A percentile compares a stretch with the other conserved stretches of the same genome.
Conservation (phyloP, 2,797 vertebrate species). For the Scomberomorus guttatus region DNA sequence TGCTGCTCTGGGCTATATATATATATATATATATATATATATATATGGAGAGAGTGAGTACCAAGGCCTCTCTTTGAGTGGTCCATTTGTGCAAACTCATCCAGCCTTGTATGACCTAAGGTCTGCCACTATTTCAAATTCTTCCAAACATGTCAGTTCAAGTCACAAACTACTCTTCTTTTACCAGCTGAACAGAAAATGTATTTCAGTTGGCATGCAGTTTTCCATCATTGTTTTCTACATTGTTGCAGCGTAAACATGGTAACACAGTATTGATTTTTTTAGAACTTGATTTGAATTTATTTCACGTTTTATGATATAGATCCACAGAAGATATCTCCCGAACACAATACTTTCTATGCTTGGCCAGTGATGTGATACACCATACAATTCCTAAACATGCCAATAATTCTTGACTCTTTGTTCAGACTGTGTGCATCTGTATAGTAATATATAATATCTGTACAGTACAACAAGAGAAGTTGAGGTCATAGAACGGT, state of each 20-base stretch:
- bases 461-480: constrained; percentile 9
- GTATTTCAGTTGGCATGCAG: not conserved
- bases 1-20: constrained; percentile 43
- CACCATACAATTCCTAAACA: not conserved
- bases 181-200: constrained; percentile 6
- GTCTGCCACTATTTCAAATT: constrained; percentile 37
- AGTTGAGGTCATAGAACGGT: constrained; percentile 38
- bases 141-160: constrained; percentile 29
- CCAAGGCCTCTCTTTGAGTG: constrained; percentile 47
- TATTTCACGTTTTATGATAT: constrained; percentile 19
- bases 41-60: not conserved
- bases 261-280: not conserved
- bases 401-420: not conserved
- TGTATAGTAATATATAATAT: too few relatives aligned
- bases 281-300: not conserved
- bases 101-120: constrained; percentile 36
- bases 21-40: not conserved
- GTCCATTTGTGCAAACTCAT: constrained; percentile 32
- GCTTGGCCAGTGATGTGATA: not conserved
- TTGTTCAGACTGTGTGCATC: not conserved
- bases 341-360: not conserved
- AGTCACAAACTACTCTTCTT: constrained; percentile 1
- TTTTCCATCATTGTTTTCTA: not conserved
- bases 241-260: not conserved
- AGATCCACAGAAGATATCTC: constrained; percentile 3